Base-by-base conservation (phyloP, 2,888 invertebrate genomes). In the Melanostoma scalare region DNA sequence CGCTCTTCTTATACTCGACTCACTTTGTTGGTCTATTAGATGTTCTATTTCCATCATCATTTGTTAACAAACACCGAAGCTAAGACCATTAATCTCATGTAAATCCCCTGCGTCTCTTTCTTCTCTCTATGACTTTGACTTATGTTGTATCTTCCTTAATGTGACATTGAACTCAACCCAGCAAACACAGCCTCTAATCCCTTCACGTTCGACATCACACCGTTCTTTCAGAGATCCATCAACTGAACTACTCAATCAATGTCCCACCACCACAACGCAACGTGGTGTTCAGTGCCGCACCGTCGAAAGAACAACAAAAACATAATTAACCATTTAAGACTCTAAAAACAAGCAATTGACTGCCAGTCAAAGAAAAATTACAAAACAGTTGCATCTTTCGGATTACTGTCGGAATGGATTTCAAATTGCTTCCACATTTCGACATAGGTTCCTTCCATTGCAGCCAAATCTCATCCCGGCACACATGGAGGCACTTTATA, bases 291-390 rank as follows among this genome's bases (percentile, higher is more conserved):
- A 20, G 20, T 20, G 20, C 20, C 20, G 20, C 20, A 20, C 48
- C 38, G 48, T 68, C 71, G 60, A 81, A 44, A 55, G 42, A 67
- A 69, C 38, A 74, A 74, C 79, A 71, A 74, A 50, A 84, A 65
- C 84, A 74, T 84, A 79, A 84, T 84, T 84, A 84, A 84, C 84
- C 84, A 79, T 84, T 84, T 79, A 79, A 84, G 84, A 36, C 60
- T n/a, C 53, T 30, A 38, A 71, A 67, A 84, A 75, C 84, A 84
- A 71, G 63, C 63, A 69, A 69, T 74, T 33, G 79, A 74, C 72
- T 72, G 76, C 10, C 9, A 33, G 36, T 50, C n/a, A 9, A 48
- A 69, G 78, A 74, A 79, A 84, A 84, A 84, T 84, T 79, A 84
- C 73, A 84, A 84, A 79, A 79, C 82, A 84, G 82, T 84, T 84